phyloP scores from a whole-genome alignment of 2,113 vertebrate species.

The Phyllostomus discolor region DNA sequence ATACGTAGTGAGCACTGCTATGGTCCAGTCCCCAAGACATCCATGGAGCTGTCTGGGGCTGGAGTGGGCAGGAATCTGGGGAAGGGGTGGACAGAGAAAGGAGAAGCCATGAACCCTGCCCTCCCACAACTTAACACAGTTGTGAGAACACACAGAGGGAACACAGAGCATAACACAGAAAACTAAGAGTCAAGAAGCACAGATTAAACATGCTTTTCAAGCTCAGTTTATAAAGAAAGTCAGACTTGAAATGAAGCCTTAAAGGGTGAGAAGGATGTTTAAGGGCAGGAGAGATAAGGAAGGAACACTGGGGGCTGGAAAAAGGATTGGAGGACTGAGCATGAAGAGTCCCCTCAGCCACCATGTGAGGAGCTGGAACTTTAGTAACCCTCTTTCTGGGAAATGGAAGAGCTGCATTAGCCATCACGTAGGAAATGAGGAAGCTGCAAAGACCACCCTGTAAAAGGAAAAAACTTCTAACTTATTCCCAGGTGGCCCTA shows the following conservation, averaged over 20 bases:
- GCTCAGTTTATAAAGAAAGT: neutral
- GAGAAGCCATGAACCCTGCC: neutral
- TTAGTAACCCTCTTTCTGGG: neutral
- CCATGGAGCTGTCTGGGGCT: neutral
- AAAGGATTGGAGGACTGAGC: neutral
- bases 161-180: neutral
- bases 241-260: neutral
- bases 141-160: neutral
- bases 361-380: neutral
- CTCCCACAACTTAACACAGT: neutral
- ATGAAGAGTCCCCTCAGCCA: neutral
- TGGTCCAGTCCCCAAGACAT: neutral
- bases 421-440: neutral
- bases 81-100: neutral
- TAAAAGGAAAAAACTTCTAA: neutral
- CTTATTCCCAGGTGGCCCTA: neutral
- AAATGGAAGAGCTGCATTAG: neutral
- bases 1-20: neutral
- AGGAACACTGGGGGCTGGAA: neutral
- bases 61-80: rapidly evolving
- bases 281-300: neutral
- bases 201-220: neutral
- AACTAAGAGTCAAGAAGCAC: neutral
- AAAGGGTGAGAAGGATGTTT: neutral
- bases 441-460: neutral